These are phyloP conservation scores for Paraplagusia blochii DNA, from an alignment of 2,113 vertebrate genomes.

Conservation along the genomic window DNA sequence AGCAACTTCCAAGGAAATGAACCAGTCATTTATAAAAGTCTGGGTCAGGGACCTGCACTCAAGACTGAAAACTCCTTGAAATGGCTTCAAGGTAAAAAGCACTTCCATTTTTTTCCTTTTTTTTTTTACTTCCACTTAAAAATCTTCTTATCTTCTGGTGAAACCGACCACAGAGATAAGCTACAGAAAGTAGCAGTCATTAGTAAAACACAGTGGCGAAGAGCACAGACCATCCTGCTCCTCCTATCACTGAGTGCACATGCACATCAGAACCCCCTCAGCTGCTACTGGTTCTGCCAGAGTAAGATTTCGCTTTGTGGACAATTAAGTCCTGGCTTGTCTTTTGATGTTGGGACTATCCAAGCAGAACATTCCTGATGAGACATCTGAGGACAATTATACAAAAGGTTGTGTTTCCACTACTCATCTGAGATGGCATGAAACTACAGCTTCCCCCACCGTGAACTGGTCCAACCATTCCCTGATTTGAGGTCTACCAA, in stretches of 20 bases:
- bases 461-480: too few species aligned
- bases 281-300: slow-evolving; percentile 24
- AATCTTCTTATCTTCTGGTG: slow-evolving; percentile 33
- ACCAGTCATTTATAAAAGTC: slow-evolving; percentile 91
- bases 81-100: slow-evolving; percentile 92
- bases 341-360: slow-evolving; percentile 54
- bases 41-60: slow-evolving; percentile 83
- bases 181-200: slow-evolving; percentile 45
- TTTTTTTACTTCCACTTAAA: neutral
- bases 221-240: slow-evolving; percentile 31
- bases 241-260: slow-evolving; percentile 49
- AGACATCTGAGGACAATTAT: slow-evolving; percentile 47
- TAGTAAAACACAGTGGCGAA: slow-evolving; percentile 35
- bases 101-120: neutral
- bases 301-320: slow-evolving; percentile 29
- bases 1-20: slow-evolving; percentile 98
- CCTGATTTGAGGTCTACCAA: too few species aligned
- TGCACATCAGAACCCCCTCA: slow-evolving; percentile 56
- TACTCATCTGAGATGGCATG: slow-evolving; percentile 6
- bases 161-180: slow-evolving; percentile 37
- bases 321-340: slow-evolving; percentile 56
- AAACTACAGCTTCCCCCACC: neutral
- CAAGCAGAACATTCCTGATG: slow-evolving; percentile 45
- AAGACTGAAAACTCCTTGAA: slow-evolving; percentile 97
- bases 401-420: slow-evolving; percentile 23